Percentiles rank a stretch among this genome's conserved stretches.
Conservation (phyloP, 2,113 vertebrate species). For the Oplegnathus fasciatus region DNA sequence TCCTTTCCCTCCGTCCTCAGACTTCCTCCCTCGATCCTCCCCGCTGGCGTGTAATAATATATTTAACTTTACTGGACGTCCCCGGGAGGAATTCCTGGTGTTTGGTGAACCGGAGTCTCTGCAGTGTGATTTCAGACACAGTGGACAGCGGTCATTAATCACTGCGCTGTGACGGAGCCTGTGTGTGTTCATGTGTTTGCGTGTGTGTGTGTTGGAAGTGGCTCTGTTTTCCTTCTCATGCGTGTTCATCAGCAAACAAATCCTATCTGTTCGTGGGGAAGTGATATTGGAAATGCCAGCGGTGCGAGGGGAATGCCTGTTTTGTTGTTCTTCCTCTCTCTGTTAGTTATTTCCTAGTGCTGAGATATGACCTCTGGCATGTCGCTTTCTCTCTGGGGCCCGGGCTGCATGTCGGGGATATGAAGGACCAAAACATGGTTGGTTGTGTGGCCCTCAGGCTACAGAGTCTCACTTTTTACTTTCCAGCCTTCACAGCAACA, state of each 20-base stretch:
- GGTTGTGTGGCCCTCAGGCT: constrained; percentile 41
- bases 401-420: constrained; percentile 24
- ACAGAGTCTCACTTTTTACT: constrained; percentile 21
- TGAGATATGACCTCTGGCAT: constrained; percentile 66
- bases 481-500: constrained; percentile 44
- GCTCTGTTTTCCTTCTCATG: constrained; percentile 62
- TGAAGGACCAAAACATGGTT: constrained; percentile 22
- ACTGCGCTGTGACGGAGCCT: constrained; percentile 56
- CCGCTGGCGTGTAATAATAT: constrained; percentile 77
- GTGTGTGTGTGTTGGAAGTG: constrained; percentile 58
- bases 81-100: constrained; percentile 81
- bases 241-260: constrained; percentile 73
- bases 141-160: constrained; percentile 82
- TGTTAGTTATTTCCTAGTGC: constrained; percentile 69
- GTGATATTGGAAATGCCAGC: constrained; percentile 59
- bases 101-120: constrained; percentile 81
- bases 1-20: constrained; percentile 16
- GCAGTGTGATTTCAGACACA: constrained; percentile 78
- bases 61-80: constrained; percentile 79
- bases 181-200: constrained; percentile 44
- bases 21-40: constrained; percentile 42
- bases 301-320: constrained; percentile 30
- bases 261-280: constrained; percentile 65
- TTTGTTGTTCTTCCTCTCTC: constrained; percentile 70
- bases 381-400: constrained; percentile 52